Base-by-base conservation (phyloP, 2,797 vertebrate genomes). In the Neoniphon sammara region DNA sequence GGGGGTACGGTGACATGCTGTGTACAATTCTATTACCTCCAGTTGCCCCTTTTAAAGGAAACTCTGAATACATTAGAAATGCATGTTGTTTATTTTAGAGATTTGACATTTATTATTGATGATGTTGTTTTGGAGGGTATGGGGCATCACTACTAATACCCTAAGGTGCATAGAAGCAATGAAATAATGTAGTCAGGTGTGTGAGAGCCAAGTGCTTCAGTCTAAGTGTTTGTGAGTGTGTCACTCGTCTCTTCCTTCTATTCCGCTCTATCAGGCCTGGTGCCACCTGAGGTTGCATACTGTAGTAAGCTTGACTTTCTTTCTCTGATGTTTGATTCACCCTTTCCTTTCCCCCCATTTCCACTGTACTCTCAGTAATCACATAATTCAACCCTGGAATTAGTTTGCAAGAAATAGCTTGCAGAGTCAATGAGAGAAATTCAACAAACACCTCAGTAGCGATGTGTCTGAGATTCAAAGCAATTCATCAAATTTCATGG, bases 91-190 rank as follows among this genome's bases (percentile, higher is more conserved):
- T 86, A 86, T 88, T 91, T 89, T 87, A 7, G 81, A 90, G 87
- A 89, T 78, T 52, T 78, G 50, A 53, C 72, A 91, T 92, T 90
- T 66, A 91, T 90, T 89, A 92, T 93, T 87, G 79, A 93, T 89
- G 59, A 79, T 82, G 84, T 87, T 91, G 80, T 87, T 88, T 89
- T 66, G 71, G 75, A 82, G 80, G 47, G 64, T 82, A 75, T 77
- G 73, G 87, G 82, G 82, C 87, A 84, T 88, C 77, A 78, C 82
- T 74, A 46, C 74, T 75, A 75, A 84, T 87, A 83, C 88, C 77
- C 83, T 85, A 67, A 77, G 53, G 77, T 70, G 74, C 79, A 87
- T 55, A 56, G 75, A 73, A 77, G 66, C 69, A 77, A 65, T 75
- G 64, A 74, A 83, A 90, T 82, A 81, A 86, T 57, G 73, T 52